Conservation (phyloP, 2,888 invertebrate genomes). For the Lumbricus terrestris region DNA sequence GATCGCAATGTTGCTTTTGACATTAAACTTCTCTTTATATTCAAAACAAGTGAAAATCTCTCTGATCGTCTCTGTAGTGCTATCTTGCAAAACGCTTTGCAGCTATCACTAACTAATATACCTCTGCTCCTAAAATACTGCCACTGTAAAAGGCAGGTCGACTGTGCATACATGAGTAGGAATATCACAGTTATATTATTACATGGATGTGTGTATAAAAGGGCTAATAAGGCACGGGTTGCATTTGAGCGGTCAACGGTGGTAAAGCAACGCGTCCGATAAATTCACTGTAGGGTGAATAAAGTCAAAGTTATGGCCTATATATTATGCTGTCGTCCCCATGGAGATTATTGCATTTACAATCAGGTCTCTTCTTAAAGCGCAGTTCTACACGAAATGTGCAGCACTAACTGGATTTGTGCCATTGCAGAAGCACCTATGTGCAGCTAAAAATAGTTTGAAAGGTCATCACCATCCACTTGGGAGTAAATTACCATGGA, state of each 20-base stretch:
- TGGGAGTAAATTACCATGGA: too few species aligned
- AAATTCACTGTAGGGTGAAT: not conserved
- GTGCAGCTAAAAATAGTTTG: too few species aligned
- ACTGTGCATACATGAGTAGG: not conserved
- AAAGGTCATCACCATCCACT: too few species aligned
- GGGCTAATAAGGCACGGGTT: not conserved
- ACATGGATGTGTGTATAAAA: not conserved
- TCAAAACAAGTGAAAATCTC: not conserved
- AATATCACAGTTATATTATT: not conserved
- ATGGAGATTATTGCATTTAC: not conserved
- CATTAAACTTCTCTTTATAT: not conserved
- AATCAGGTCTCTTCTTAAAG: too few species aligned
- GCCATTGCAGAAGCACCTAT: too few species aligned
- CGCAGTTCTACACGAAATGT: too few species aligned
- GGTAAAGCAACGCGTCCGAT: not conserved
- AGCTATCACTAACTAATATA: not conserved
- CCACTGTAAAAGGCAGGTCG: not conserved
- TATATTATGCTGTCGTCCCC: not conserved
- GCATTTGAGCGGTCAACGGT: not conserved
- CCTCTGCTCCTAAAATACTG: not conserved
- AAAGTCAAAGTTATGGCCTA: not conserved
- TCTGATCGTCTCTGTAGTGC: not conserved
- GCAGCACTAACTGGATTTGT: too few species aligned
- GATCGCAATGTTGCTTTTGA: not conserved
- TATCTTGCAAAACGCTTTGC: not conserved